These are phyloP conservation scores for Mnemiopsis leidyi DNA, from an alignment of 37 sponge, comb jelly and placozoan species.

Conservation along the genomic window DNA sequence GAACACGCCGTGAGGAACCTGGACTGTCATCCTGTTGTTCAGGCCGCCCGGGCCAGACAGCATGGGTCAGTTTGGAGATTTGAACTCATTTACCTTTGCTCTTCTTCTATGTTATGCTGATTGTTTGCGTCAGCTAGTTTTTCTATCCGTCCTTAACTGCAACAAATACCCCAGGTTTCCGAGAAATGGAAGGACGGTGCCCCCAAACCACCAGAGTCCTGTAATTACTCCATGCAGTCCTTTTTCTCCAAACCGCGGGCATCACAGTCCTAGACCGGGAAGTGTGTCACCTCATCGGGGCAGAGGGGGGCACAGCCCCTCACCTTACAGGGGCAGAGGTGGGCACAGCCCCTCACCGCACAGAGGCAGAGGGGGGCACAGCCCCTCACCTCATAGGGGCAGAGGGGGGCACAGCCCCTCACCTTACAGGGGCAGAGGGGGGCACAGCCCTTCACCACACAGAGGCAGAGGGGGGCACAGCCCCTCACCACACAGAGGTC, in stretches of 20 bases:
- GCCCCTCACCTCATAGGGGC: background rate
- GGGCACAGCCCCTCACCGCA: background rate
- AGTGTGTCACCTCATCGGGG: background rate
- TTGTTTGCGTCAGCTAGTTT: background rate
- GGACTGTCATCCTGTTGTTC: constrained; percentile 5
- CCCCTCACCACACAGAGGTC: background rate
- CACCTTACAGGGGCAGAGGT: background rate
- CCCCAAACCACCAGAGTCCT: background rate
- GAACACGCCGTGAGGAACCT: background rate
- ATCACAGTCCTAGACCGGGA: background rate
- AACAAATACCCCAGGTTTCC: background rate
- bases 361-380: background rate
- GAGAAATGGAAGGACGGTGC: background rate
- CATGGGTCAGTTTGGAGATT: background rate
- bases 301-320: background rate
- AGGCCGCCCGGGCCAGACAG: background rate
- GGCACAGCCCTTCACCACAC: background rate
- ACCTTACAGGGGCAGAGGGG: background rate
- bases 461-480: background rate
- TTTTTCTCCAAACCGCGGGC: background rate
- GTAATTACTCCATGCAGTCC: background rate
- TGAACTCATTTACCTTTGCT: background rate
- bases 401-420: background rate
- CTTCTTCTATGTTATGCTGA: background rate
- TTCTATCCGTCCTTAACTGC: background rate